Evolutionary conservation across 1,140 invertebrate species (phyloP).

Genomic region (Achatina immaculata): DNA sequence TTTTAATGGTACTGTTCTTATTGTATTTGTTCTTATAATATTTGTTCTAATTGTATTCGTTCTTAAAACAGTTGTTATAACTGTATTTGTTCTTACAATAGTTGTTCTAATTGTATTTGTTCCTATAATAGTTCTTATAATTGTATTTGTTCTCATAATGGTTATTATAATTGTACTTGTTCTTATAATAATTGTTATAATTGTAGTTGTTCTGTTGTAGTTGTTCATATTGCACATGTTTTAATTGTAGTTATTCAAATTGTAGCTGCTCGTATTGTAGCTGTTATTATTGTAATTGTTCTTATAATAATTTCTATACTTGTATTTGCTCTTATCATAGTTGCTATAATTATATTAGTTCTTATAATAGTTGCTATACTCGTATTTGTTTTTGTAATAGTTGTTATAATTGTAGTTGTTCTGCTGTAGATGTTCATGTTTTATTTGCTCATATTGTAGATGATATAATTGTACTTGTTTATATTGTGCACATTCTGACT

Average conservation of each 20-base stretch:
- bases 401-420: background rate
- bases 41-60: too few relatives aligned
- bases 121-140: background rate
- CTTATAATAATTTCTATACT: background rate
- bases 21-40: too few relatives aligned
- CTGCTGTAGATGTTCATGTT: background rate
- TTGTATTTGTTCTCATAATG: background rate
- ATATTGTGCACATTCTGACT: too few relatives aligned
- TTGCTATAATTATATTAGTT: background rate
- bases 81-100: background rate
- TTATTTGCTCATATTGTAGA: background rate
- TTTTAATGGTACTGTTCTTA: too few relatives aligned
- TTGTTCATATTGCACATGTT: background rate
- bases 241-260: background rate
- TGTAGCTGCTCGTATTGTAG: background rate
- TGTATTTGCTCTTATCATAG: background rate
- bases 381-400: background rate
- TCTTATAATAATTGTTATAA: background rate
- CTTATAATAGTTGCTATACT: background rate
- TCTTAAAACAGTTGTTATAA: too few relatives aligned
- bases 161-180: background rate
- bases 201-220: background rate
- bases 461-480: too few relatives aligned
- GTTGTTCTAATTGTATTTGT: too few relatives aligned
- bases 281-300: background rate